These are phyloP conservation scores for Malacoctenus gilli DNA, from an alignment of 2,797 vertebrate species.

Conservation along the genomic window DNA sequence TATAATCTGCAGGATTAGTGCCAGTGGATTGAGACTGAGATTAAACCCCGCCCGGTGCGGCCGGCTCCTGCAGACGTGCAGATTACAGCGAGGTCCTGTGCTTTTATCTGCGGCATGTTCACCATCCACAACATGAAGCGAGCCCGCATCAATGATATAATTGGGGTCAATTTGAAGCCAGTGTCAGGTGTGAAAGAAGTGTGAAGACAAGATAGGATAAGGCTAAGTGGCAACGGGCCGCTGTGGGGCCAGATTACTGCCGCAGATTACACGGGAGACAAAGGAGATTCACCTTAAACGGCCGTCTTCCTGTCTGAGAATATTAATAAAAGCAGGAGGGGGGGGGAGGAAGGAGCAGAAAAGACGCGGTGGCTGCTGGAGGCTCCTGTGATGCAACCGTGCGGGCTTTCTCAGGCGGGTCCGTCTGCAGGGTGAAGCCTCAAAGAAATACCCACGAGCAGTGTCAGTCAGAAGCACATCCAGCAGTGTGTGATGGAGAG, in stretches of 20 bases:
- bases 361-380: not conserved
- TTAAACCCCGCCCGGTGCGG: slow-evolving; percentile 56
- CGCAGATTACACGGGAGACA: not conserved
- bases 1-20: slow-evolving; percentile 70
- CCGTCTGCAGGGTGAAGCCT: slow-evolving; percentile 9
- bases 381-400: slow-evolving; percentile 1
- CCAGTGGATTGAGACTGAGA: slow-evolving; percentile 62
- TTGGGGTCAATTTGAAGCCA: not conserved
- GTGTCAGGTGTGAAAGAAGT: not conserved
- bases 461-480: not conserved
- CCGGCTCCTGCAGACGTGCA: slow-evolving; percentile 26
- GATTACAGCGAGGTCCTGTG: slow-evolving; percentile 28
- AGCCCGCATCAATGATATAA: not conserved
- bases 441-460: slow-evolving; percentile 7
- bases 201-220: not conserved
- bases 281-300: slow-evolving; percentile 3
- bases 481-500: not conserved
- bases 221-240: too few species aligned
- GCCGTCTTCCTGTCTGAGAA: not conserved
- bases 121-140: not conserved
- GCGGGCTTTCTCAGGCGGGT: not conserved
- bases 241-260: too few species aligned
- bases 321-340: not conserved
- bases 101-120: slow-evolving; percentile 2
- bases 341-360: not conserved